phyloP scores from a whole-genome alignment of 1,140 invertebrate genomes.

The Diploscapter pachys region DNA sequence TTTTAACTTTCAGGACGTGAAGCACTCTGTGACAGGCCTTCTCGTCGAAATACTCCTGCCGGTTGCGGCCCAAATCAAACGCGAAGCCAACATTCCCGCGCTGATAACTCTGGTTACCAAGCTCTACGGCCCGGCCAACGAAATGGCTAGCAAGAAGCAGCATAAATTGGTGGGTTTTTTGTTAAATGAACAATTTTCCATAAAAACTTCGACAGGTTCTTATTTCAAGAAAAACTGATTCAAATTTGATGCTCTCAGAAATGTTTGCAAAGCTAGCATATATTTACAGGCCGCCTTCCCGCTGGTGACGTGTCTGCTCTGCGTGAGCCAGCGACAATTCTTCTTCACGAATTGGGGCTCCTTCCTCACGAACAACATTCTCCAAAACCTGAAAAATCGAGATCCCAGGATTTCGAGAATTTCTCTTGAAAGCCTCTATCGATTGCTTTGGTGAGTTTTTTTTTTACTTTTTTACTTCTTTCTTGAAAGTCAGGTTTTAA shows the following conservation, averaged over 20 bases:
- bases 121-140: constrained; percentile 88
- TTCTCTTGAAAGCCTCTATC: constrained; percentile 73
- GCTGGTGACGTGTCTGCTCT: constrained; percentile 91
- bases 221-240: background rate
- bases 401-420: constrained; percentile 96
- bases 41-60: constrained; percentile 98
- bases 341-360: constrained; percentile 97
- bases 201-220: constrained; percentile 28
- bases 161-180: constrained; percentile 71
- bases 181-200: too few species aligned
- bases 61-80: constrained; percentile 93
- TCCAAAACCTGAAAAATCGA: constrained; percentile 93
- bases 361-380: constrained; percentile 86
- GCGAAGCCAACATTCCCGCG: constrained; percentile 96
- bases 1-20: constrained; percentile 73
- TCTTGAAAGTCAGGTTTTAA: background rate
- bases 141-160: constrained; percentile 95
- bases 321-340: constrained; percentile 94
- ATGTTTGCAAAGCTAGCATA: background rate
- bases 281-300: constrained; percentile 78
- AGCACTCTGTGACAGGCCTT: constrained; percentile 91
- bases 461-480: background rate
- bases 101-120: constrained; percentile 98
- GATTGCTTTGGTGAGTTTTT: constrained; percentile 63
- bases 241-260: too few species aligned